Percentiles rank a stretch among this genome's conserved stretches.
Conservation (phyloP, 64 coral and sea anemone genomes). For the Actinia equina region DNA sequence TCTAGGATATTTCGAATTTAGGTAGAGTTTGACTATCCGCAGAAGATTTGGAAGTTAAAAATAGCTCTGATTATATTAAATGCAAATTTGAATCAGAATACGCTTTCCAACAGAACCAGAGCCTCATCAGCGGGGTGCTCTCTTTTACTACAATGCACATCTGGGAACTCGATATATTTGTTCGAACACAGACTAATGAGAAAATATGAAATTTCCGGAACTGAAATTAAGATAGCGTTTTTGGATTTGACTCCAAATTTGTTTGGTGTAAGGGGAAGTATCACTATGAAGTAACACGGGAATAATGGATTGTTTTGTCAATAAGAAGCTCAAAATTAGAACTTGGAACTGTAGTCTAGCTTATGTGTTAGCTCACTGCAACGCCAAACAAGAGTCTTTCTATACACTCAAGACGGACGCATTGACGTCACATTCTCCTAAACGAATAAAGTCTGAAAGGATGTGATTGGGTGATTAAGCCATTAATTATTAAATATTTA, state of each 20-base stretch:
- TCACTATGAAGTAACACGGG: neutral
- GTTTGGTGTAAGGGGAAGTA: neutral
- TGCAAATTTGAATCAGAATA: neutral
- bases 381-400: neutral
- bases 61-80: conserved; percentile 13
- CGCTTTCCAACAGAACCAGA: neutral
- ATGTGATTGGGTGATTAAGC: conserved; percentile 1
- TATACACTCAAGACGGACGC: neutral
- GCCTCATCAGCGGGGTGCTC: neutral
- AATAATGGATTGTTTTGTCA: neutral
- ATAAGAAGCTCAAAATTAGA: neutral
- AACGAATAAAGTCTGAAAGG: neutral
- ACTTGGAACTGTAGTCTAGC: neutral
- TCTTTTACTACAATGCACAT: neutral
- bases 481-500: conserved; percentile 15
- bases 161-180: neutral
- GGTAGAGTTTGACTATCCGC: neutral
- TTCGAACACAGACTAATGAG: neutral
- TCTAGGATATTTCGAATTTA: neutral
- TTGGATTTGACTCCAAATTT: neutral
- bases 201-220: conserved; percentile 15
- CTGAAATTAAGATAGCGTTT: neutral
- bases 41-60: neutral
- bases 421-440: neutral
- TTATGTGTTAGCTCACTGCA: neutral